phyloP scores from a whole-genome alignment of 2,888 invertebrate genomes.

The Chymomyza amoena region DNA sequence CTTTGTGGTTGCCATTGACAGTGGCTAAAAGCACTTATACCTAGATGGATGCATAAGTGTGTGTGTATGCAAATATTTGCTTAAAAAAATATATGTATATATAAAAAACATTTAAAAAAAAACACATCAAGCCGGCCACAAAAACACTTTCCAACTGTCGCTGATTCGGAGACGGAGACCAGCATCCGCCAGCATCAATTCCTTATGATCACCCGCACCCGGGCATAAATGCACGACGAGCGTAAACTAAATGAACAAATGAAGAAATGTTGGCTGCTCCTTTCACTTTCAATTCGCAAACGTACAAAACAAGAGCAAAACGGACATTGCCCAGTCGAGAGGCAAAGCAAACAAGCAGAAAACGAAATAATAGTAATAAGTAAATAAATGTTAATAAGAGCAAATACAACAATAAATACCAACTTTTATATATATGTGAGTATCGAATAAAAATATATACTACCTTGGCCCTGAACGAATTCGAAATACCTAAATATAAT shows the following conservation, averaged over 20 bases:
- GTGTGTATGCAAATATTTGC: conserved; percentile 56
- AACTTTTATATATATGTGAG: not conserved
- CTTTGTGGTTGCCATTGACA: conserved; percentile 38
- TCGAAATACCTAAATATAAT: too few relatives aligned
- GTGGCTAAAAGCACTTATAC: not conserved
- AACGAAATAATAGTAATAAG: conserved; percentile 12
- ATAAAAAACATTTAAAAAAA: not conserved
- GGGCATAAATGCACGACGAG: conserved; percentile 15
- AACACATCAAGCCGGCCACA: conserved; percentile 12
- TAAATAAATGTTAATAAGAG: conserved; percentile 1
- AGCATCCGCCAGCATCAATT: conserved; percentile 50
- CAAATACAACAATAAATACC: conserved; percentile 21
- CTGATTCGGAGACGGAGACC: conserved; percentile 62
- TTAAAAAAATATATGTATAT: conserved; percentile 25
- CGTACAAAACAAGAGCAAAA: conserved; percentile 66
- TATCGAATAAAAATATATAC: too few relatives aligned
- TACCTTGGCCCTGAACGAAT: too few relatives aligned
- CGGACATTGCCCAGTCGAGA: conserved; percentile 43
- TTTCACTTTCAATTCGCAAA: conserved; percentile 67
- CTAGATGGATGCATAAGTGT: not conserved
- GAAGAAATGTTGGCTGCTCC: conserved; percentile 63
- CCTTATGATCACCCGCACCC: not conserved
- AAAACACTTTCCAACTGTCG: conserved; percentile 64
- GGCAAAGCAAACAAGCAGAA: not conserved
- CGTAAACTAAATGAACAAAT: conserved; percentile 25